phyloP scores from a whole-genome alignment of 2,113 vertebrate species.

The Neomonachus schauinslandi region DNA sequence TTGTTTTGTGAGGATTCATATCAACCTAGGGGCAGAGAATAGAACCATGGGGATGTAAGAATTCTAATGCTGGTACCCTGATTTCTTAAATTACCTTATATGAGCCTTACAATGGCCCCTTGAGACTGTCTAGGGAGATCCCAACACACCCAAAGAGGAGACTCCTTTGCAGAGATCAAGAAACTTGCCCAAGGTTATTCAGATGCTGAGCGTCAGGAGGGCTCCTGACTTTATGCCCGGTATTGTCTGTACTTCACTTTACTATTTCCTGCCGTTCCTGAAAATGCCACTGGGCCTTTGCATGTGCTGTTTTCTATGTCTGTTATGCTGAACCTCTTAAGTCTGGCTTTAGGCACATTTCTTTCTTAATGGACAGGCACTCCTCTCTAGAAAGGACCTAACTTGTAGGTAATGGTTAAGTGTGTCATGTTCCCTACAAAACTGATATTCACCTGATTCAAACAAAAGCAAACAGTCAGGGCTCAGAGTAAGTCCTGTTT shows the following conservation, averaged over 20 bases:
- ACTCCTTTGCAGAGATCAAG: neutral
- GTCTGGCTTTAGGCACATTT: neutral
- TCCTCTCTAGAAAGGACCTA: neutral
- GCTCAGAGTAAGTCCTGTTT: neutral
- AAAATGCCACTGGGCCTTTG: neutral
- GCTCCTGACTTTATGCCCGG: neutral
- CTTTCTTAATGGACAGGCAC: neutral
- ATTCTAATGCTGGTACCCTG: neutral
- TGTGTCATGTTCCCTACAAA: neutral
- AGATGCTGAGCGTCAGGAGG: neutral
- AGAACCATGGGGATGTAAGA: neutral
- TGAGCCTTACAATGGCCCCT: neutral
- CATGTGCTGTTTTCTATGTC: neutral
- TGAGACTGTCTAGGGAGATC: neutral
- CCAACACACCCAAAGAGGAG: neutral
- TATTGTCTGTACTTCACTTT: rapidly evolving
- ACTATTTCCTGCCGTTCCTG: neutral
- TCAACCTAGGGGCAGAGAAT: neutral
- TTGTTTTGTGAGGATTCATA: neutral
- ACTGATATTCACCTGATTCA: neutral
- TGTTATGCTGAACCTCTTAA: neutral
- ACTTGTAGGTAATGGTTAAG: neutral
- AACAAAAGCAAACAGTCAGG: neutral
- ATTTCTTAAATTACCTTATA: neutral
- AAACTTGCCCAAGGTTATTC: neutral